Conservation (phyloP, 2,888 invertebrate genomes). For the Theretra japonica region DNA sequence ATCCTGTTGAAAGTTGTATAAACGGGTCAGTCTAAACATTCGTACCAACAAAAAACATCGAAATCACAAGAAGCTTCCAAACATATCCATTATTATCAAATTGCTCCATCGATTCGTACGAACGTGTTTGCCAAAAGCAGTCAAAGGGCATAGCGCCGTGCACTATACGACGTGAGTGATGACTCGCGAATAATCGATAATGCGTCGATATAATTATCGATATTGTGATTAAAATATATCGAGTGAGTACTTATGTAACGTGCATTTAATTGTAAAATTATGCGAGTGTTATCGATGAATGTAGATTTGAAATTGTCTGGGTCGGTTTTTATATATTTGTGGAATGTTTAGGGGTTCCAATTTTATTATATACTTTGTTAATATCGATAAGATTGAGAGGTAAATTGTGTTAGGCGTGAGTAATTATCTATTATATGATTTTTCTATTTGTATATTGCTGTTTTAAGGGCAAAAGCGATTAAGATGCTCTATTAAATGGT, state of each 20-base stretch:
- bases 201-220: background rate
- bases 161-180: background rate
- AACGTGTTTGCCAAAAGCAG: background rate
- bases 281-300: background rate
- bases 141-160: slow-evolving; percentile 4
- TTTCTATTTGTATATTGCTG: background rate
- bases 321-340: slow-evolving; percentile 14
- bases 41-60: background rate
- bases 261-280: slow-evolving; percentile 12
- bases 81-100: background rate
- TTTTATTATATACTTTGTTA: background rate
- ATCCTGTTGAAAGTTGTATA: background rate
- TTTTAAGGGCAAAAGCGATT: background rate
- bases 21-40: background rate
- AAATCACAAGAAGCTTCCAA: slow-evolving; percentile 10
- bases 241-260: slow-evolving; percentile 25
- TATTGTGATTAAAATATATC: slow-evolving; percentile 18
- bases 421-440: background rate
- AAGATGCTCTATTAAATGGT: background rate
- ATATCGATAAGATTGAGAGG: background rate
- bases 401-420: background rate
- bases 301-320: slow-evolving; percentile 6
- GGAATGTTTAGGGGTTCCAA: background rate
- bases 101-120: background rate
- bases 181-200: background rate